Conservation (phyloP, 2,797 vertebrate genomes). For the Caiman crocodilus region DNA sequence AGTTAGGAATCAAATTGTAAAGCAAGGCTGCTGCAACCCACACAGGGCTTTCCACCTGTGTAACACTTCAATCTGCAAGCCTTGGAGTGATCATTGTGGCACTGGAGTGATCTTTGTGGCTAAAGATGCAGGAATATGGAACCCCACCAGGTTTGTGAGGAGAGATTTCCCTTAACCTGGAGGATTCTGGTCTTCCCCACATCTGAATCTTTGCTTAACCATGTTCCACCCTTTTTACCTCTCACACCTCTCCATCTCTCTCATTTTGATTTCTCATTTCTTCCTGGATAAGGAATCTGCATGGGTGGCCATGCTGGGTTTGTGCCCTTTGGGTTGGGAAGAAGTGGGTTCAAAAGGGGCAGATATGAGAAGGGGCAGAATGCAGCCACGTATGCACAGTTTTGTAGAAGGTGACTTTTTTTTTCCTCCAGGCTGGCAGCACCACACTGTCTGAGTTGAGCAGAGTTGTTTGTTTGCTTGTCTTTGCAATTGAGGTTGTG, state of each 20-base stretch:
- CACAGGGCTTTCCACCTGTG: conserved; percentile 1
- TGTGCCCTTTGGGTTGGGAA: not conserved
- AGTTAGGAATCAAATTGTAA: not conserved
- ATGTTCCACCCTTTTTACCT: not conserved
- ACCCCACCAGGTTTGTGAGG: conserved; percentile 38
- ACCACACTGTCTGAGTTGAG: conserved; percentile 42
- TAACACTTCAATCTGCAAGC: not conserved
- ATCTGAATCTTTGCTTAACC: not conserved
- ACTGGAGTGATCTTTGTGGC: not conserved
- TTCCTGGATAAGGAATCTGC: not conserved
- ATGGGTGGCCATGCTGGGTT: conserved; percentile 3
- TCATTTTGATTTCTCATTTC: not conserved
- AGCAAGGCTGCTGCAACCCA: conserved; percentile 24
- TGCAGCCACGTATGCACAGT: conserved; percentile 12
- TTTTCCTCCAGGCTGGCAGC: conserved; percentile 43
- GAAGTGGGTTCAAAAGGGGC: conserved; percentile 49
- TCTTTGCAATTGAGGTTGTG: conserved; percentile 32
- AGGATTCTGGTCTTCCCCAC: not conserved
- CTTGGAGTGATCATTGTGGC: not conserved
- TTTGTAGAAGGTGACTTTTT: conserved; percentile 15
- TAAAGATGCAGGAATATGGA: conserved; percentile 58
- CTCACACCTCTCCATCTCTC: not conserved
- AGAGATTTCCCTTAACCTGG: conserved; percentile 43
- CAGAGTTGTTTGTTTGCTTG: conserved; percentile 72
- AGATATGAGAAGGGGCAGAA: not conserved